Percentiles rank a stretch among this genome's conserved stretches.
Conservation (phyloP, 2,888 invertebrate species). For the Catocala sponsa region DNA sequence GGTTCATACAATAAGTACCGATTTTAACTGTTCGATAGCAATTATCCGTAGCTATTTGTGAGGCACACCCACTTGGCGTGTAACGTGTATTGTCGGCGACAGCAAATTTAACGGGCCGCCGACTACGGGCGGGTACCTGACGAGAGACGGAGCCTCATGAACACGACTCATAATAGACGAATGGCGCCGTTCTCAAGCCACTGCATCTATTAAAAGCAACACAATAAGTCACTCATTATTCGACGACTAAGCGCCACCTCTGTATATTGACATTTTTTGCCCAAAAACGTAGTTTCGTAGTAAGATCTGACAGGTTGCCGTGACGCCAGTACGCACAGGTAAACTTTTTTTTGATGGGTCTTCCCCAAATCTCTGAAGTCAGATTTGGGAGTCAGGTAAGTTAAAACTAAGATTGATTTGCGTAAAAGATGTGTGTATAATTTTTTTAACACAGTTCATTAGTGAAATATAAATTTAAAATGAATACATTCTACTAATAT, state of each 20-base stretch:
- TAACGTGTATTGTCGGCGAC: slow-evolving; percentile 56
- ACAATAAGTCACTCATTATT: slow-evolving; percentile 61
- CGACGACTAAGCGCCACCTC: slow-evolving; percentile 79
- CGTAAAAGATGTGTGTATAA: slow-evolving; percentile 39
- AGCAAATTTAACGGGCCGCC: slow-evolving; percentile 56
- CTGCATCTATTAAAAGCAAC: slow-evolving; percentile 61
- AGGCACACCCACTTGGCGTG: slow-evolving; percentile 61
- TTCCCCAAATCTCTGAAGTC: slow-evolving; percentile 74
- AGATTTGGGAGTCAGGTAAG: slow-evolving; percentile 53
- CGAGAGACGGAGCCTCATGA: slow-evolving; percentile 22
- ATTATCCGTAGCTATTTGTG: slow-evolving; percentile 54
- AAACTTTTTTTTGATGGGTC: slow-evolving; percentile 69
- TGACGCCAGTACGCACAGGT: slow-evolving; percentile 69
- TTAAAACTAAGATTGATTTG: slow-evolving; percentile 43
- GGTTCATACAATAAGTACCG: slow-evolving; percentile 29
- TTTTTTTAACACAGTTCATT: not conserved
- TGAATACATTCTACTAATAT: too few species aligned
- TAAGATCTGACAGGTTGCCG: slow-evolving; percentile 69
- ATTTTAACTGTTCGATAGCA: slow-evolving; percentile 47
- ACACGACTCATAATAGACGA: slow-evolving; percentile 52
- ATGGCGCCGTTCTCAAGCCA: slow-evolving; percentile 62
- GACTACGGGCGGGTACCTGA: slow-evolving; percentile 55
- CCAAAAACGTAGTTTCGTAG: slow-evolving; percentile 74
- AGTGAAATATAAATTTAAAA: not conserved
- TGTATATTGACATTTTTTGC: slow-evolving; percentile 70